phyloP scores from a whole-genome alignment of 2,113 vertebrate species.

The Tamias sibiricus region DNA sequence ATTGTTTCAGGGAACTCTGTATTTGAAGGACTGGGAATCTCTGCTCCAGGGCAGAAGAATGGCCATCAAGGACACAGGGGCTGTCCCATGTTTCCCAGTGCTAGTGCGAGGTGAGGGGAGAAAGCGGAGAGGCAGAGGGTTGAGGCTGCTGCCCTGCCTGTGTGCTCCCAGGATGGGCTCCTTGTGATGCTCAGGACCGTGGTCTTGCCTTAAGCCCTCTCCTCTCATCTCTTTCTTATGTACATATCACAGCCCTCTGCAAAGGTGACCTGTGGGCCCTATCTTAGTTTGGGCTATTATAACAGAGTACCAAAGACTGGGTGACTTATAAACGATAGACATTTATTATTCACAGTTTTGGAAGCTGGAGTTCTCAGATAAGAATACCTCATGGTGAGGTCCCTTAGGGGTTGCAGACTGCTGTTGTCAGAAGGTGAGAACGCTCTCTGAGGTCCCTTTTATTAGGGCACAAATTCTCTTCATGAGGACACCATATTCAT shows the following conservation, averaged over 20 bases:
- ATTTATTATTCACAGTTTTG: not conserved
- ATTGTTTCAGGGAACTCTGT: not conserved
- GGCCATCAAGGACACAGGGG: not conserved
- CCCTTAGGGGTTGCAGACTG: not conserved
- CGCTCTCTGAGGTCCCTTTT: not conserved
- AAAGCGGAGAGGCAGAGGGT: not conserved
- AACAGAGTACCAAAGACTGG: not conserved
- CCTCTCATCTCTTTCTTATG: not conserved
- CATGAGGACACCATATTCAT: not conserved
- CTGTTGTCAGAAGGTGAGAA: not conserved
- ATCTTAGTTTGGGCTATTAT: not conserved
- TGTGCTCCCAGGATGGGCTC: not conserved
- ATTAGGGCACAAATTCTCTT: not conserved
- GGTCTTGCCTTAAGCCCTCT: not conserved
- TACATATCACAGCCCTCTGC: not conserved
- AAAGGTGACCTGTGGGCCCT: not conserved
- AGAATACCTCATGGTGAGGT: not conserved
- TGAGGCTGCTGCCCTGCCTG: not conserved
- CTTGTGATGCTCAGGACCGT: not conserved
- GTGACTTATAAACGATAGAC: not conserved
- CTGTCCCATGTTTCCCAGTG: not conserved
- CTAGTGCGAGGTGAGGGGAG: not conserved
- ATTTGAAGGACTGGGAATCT: not conserved
- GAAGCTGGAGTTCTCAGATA: not conserved
- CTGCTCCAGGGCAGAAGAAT: not conserved